Percentiles rank a stretch among this genome's conserved stretches.
Conservation (phyloP, 2,888 invertebrate genomes). For the Emmelina monodactyla region DNA sequence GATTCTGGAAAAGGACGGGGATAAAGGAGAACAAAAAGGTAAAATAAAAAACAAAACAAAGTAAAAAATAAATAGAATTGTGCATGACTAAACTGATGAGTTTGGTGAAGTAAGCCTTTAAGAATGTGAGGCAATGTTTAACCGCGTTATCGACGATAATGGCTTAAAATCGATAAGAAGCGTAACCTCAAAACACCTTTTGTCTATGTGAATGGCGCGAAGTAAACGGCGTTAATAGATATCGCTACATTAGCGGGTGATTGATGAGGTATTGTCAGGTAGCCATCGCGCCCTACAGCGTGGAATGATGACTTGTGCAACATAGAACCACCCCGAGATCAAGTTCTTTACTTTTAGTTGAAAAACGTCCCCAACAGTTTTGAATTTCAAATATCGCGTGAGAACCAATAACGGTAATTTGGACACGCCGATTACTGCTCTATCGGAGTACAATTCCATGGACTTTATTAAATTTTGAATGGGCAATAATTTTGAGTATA, state of each 20-base stretch:
- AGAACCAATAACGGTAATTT: background rate
- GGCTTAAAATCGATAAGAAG: background rate
- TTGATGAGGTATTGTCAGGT: slow-evolving; percentile 60
- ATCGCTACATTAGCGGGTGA: slow-evolving; percentile 36
- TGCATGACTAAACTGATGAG: too few relatives aligned
- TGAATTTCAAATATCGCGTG: too few relatives aligned
- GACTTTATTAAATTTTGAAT: background rate
- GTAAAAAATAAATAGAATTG: slow-evolving; percentile 24
- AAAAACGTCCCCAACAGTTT: background rate
- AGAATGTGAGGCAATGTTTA: too few relatives aligned
- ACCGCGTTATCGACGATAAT: too few relatives aligned
- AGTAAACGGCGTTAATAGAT: slow-evolving; percentile 31
- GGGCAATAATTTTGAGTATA: background rate
- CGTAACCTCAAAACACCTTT: slow-evolving; percentile 30
- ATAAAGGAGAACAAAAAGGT: slow-evolving; percentile 22
- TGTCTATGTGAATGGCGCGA: slow-evolving; percentile 38
- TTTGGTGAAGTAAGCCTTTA: too few relatives aligned
- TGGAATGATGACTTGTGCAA: slow-evolving; percentile 27
- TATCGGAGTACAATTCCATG: too few relatives aligned
- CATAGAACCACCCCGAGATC: background rate
- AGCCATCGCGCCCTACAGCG: slow-evolving; percentile 39
- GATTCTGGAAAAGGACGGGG: slow-evolving; percentile 19
- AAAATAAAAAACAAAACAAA: slow-evolving; percentile 14
- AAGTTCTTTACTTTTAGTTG: background rate
- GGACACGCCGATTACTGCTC: too few relatives aligned